These are phyloP conservation scores for Campoletis raptor DNA, from an alignment of 2,888 invertebrate genomes.

Conservation along the genomic window DNA sequence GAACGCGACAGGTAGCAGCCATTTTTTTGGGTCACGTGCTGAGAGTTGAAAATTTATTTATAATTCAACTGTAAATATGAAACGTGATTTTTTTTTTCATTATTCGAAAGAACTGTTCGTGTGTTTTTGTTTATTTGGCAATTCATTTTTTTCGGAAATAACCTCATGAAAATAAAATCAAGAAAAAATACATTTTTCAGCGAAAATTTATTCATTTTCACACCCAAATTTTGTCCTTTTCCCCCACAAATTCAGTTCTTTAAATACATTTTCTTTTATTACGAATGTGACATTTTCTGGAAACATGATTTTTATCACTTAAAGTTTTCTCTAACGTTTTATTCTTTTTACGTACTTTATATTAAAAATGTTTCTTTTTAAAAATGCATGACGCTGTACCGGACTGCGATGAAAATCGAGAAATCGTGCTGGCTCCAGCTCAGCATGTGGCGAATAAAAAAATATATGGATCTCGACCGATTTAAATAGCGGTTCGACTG, in stretches of 20 bases:
- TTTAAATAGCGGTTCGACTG: constrained; percentile 67
- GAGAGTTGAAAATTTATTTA: background rate
- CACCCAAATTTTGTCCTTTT: background rate
- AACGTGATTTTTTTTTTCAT: background rate
- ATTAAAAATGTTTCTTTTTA: background rate
- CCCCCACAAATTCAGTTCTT: background rate
- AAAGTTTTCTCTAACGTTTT: background rate
- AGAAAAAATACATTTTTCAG: background rate
- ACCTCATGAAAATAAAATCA: background rate
- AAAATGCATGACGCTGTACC: constrained; percentile 14
- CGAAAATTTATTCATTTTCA: background rate
- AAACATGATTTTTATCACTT: background rate
- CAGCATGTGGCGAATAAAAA: constrained; percentile 57
- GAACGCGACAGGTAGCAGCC: background rate
- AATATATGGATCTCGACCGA: constrained; percentile 63
- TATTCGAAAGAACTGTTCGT: background rate
- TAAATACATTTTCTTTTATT: background rate
- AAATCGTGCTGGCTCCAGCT: constrained; percentile 45
- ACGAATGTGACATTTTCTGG: background rate
- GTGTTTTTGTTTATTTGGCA: background rate
- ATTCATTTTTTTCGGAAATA: background rate
- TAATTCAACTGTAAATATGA: background rate
- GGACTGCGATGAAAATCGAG: constrained; percentile 20
- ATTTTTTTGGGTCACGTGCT: background rate
- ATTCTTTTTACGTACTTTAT: background rate